Evolutionary conservation across 2,797 vertebrate genomes (phyloP), one percentile per base, ranked within the genome.

Genomic region (Phoxinus dragarum): DNA sequence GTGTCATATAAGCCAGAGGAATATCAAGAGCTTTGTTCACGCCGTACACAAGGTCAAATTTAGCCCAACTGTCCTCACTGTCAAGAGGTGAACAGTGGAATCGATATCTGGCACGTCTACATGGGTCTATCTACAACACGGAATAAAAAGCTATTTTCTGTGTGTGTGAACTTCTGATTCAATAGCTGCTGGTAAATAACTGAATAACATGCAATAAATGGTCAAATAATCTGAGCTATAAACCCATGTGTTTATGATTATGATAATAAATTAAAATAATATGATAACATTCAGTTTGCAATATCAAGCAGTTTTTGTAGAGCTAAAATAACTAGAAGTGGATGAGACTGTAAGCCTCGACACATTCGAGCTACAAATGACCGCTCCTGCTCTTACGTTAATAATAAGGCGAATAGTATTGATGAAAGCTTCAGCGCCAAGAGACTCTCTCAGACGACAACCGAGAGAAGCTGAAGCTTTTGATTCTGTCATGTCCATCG

Each of bases 21-120:
- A 38, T n/a, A 36, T 76, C 52, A 76, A 76, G 38, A 14, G 49
- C 34, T 56, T 76, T n/a, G 49, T 38, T 76, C 31, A 76, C 73
- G 38, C 73, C 6, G 21, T 21, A 52, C 21, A 36, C 47, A 54
- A 54, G 31, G 36, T 36, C 19, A 75, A 14, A 54, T 38, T 54
- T 21, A 34, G 21, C 74, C 21, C 21, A 52, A 9, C 21, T 17
- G 36, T 59, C 34, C 23, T 1, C 6, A 16, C 21, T 40, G 49
- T 54, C 21, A 76, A 23, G 75, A 40, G 36, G 23, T 77, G 36
- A 40, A 31, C 49, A 38, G 27, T 34, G 27, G 21, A 49, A 52
- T 38, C 49, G 14, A 75, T 75, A 36, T 75, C 49, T 36, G 49
- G 31, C 10, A 3, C 19, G 3, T 75, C 31, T 36, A 36, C 14